Conservation (phyloP, 2,797 vertebrate species). For the Rhinichthys osculus region DNA sequence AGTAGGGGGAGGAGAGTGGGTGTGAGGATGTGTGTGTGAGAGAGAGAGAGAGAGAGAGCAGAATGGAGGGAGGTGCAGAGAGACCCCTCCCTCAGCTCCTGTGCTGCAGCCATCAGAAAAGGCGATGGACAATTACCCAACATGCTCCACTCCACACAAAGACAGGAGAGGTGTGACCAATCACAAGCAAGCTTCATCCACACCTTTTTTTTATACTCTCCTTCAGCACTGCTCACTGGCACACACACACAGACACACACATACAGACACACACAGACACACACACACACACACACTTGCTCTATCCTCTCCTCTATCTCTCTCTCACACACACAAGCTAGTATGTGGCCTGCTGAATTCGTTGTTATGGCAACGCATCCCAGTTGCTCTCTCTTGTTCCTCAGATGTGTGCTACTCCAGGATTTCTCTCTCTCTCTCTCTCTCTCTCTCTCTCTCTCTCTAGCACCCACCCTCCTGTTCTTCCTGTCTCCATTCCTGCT, state of each 20-base stretch:
- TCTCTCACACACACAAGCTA: constrained; percentile 57
- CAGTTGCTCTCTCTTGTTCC: constrained; percentile 74
- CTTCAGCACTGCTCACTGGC: constrained; percentile 79
- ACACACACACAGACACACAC: not conserved
- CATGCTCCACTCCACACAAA: constrained; percentile 81
- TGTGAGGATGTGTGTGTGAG: constrained; percentile 9
- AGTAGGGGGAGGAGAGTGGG: constrained; percentile 52
- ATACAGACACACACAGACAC: not conserved
- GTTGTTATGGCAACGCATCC: constrained; percentile 84
- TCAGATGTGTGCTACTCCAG: constrained; percentile 73
- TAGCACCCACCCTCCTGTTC: constrained; percentile 53
- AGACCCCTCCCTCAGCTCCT: constrained; percentile 78
- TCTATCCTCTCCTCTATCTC: constrained; percentile 38
- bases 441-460: constrained; percentile 15
- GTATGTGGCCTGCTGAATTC: constrained; percentile 81
- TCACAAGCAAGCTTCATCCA: constrained; percentile 78
- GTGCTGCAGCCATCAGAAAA: constrained; percentile 81
- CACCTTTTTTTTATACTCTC: constrained; percentile 78
- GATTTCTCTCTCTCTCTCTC: constrained; percentile 32
- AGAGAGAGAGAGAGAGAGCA: constrained; percentile 3
- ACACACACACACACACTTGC: constrained; percentile 25
- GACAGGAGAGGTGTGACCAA: constrained; percentile 87
- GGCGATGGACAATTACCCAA: constrained; percentile 80
- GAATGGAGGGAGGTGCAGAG: constrained; percentile 36
- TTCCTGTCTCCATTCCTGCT: constrained; percentile 30